A percentile compares a stretch with the other conserved stretches of the same genome.
These are phyloP conservation scores for Caenorhabditis brenneri DNA, from an alignment of 1,140 invertebrate genomes.

Conservation along the genomic window DNA sequence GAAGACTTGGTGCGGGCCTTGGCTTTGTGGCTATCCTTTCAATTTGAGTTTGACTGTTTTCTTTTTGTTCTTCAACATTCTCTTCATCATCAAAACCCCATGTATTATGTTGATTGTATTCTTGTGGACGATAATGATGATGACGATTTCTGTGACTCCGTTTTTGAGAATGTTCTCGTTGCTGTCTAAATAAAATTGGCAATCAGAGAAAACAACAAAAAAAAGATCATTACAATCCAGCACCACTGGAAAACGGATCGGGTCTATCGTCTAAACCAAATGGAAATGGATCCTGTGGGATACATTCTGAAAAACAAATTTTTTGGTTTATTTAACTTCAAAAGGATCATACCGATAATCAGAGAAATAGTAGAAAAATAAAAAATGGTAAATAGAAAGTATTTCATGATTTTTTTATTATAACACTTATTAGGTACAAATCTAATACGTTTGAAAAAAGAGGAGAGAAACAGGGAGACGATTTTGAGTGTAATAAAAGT, in stretches of 20 bases:
- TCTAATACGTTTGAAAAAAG: background rate
- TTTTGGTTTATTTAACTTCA: background rate
- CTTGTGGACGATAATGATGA: background rate
- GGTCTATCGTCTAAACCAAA: conserved; percentile 18
- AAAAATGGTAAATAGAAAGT: background rate
- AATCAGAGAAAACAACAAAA: no score
- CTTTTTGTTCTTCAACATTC: background rate
- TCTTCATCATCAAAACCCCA: background rate
- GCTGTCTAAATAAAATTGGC: background rate
- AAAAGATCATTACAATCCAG: background rate
- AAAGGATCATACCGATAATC: background rate
- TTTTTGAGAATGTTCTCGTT: background rate
- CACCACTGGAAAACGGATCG: conserved; percentile 2
- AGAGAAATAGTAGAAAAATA: background rate
- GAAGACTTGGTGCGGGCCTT: background rate
- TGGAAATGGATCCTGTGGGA: conserved; percentile 17
- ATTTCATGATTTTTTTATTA: background rate
- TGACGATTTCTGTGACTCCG: background rate
- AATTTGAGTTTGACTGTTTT: background rate
- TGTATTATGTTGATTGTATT: conserved; percentile 6
- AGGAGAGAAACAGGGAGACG: background rate
- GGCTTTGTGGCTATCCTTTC: background rate
- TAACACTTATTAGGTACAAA: background rate
- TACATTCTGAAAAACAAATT: conserved; percentile 43
- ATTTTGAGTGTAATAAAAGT: background rate